Conservation (phyloP, 2,888 invertebrate species). For the Sphecodes monilicornis region DNA sequence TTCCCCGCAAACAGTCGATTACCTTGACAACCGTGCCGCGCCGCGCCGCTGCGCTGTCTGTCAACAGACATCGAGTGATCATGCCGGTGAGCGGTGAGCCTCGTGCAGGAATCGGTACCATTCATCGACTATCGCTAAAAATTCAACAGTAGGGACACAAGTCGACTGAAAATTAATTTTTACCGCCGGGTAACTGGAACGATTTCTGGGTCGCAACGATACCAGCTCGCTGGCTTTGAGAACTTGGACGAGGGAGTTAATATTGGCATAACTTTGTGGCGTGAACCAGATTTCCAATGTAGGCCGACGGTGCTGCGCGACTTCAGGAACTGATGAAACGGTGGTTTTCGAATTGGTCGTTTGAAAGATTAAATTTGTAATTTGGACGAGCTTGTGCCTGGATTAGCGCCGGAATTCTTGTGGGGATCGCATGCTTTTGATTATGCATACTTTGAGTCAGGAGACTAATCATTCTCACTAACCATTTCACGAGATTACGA, state of each 20-base stretch:
- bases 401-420: neutral
- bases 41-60: too few relatives aligned
- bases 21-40: conserved; percentile 20
- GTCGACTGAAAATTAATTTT: conserved; percentile 21
- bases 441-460: neutral
- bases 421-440: neutral
- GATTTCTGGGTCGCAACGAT: conserved; percentile 9
- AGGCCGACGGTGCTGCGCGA: neutral
- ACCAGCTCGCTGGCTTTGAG: neutral
- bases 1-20: conserved; percentile 52
- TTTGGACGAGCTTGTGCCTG: neutral
- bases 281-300: neutral
- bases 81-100: neutral
- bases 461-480: neutral
- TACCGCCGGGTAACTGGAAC: neutral
- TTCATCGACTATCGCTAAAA: neutral
- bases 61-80: conserved; percentile 31
- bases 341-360: neutral
- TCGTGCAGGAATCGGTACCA: neutral
- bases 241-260: neutral
- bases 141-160: neutral
- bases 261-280: conserved; percentile 19
- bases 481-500: neutral
- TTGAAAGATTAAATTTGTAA: conserved; percentile 7
- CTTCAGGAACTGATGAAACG: conserved; percentile 1